Evolutionary conservation across 2,113 vertebrate genomes (phyloP).

Genomic region (Potamarius usumacintae): DNA sequence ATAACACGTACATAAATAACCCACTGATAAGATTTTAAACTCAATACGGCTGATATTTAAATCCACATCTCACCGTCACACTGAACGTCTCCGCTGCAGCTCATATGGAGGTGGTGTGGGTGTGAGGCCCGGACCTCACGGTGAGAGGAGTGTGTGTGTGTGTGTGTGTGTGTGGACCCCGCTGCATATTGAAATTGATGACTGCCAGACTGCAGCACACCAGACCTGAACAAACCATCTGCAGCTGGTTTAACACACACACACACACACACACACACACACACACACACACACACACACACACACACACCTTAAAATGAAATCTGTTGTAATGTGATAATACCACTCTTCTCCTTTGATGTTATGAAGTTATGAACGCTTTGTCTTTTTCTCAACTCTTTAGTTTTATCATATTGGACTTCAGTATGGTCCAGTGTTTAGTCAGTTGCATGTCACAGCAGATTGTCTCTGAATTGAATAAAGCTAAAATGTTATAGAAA

Average conservation of each 20-base stretch:
- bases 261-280: constrained; percentile 24
- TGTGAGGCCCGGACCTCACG: constrained; percentile 49
- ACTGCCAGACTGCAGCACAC: constrained; percentile 51
- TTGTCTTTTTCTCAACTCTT: background rate
- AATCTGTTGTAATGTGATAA: constrained; percentile 58
- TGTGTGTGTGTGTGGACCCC: constrained; percentile 36
- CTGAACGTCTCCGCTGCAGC: constrained; percentile 17
- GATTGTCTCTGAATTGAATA: background rate
- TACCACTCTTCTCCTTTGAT: constrained; percentile 23
- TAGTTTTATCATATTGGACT: background rate
- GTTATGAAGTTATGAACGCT: background rate
- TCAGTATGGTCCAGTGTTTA: no score
- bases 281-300: constrained; percentile 34
- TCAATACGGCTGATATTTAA: background rate
- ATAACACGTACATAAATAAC: background rate
- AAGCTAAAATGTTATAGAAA: background rate
- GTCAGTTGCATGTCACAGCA: background rate
- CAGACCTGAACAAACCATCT: constrained; percentile 52
- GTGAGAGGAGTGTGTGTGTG: constrained; percentile 32
- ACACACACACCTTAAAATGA: constrained; percentile 20
- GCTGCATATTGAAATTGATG: constrained; percentile 49
- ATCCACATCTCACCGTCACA: background rate
- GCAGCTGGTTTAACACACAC: constrained; percentile 55
- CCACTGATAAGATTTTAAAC: constrained; percentile 6
- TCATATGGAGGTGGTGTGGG: constrained; percentile 30